These are phyloP conservation scores for Aphelenchoides bicaudatus DNA, from an alignment of 2,888 invertebrate species.

Conservation along the genomic window DNA sequence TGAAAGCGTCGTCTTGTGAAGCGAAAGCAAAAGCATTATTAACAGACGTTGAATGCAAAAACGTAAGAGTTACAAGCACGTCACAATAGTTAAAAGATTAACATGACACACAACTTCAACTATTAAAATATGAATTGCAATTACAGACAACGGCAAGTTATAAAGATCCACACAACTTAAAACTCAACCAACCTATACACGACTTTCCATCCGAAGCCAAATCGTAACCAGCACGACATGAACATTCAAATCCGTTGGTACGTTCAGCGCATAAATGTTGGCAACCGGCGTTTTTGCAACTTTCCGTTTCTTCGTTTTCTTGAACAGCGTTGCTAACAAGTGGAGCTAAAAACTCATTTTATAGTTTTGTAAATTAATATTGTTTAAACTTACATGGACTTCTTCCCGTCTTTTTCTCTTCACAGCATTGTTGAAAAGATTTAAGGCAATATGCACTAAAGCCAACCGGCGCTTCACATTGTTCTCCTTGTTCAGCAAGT, in stretches of 20 bases:
- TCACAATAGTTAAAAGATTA: too few species aligned
- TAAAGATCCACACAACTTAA: too few species aligned
- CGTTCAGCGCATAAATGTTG: conserved; percentile 57
- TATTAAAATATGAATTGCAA: too few species aligned
- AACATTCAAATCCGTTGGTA: conserved; percentile 52
- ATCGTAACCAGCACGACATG: conserved; percentile 54
- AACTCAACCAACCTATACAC: conserved; percentile 56
- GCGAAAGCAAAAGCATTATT: too few species aligned
- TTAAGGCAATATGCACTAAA: conserved; percentile 51
- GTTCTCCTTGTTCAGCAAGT: conserved; percentile 43
- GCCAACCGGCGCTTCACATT: conserved; percentile 51
- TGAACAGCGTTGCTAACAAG: neutral
- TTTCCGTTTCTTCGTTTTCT: conserved; percentile 31
- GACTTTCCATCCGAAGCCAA: conserved; percentile 52
- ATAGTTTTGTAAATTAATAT: neutral
- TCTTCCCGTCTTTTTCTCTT: conserved; percentile 1
- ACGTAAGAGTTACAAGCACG: too few species aligned
- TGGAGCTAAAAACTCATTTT: conserved; percentile 3
- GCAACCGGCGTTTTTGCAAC: conserved; percentile 47
- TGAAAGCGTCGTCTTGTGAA: too few species aligned
- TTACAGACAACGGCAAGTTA: too few species aligned
- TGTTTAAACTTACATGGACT: neutral
- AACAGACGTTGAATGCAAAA: too few species aligned
- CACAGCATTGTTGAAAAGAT: conserved; percentile 57
- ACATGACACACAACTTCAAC: too few species aligned